Evolutionary conservation across 2,113 vertebrate species (phyloP).

Genomic region (Neofelis nebulosa): DNA sequence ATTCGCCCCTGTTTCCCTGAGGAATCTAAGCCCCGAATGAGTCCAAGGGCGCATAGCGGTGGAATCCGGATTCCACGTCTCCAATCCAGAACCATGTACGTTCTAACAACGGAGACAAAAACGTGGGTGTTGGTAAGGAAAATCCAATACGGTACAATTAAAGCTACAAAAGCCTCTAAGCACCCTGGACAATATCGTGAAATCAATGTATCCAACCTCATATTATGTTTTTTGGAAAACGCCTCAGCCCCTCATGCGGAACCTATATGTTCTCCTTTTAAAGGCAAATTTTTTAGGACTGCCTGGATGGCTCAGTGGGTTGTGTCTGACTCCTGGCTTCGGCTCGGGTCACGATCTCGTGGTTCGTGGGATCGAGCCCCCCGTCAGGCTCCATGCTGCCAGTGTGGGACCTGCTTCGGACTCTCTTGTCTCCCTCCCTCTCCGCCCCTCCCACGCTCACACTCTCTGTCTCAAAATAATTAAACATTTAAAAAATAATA

Average conservation of each 20-base stretch:
- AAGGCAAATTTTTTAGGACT: fast-evolving
- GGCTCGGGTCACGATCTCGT: no score
- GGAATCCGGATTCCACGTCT: not conserved
- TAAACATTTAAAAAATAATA: no score
- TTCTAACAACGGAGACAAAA: not conserved
- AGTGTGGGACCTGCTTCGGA: no score
- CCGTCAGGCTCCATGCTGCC: no score
- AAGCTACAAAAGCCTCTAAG: not conserved
- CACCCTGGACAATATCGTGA: not conserved
- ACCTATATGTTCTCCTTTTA: not conserved
- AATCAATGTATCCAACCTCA: not conserved
- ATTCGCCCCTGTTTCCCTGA: fast-evolving
- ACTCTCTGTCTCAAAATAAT: no score
- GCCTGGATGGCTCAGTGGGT: no score
- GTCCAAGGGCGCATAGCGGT: not conserved
- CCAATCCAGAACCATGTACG: not conserved
- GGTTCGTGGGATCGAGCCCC: no score
- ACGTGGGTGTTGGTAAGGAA: no score
- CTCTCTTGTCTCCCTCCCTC: no score
- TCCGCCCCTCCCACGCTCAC: no score
- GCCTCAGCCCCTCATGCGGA: not conserved
- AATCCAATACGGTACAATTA: not conserved
- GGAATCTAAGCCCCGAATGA: not conserved
- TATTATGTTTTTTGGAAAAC: not conserved
- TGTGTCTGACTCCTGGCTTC: no score